Evolutionary conservation across 1,140 invertebrate genomes (phyloP).

Genomic region (Asobara japonica): DNA sequence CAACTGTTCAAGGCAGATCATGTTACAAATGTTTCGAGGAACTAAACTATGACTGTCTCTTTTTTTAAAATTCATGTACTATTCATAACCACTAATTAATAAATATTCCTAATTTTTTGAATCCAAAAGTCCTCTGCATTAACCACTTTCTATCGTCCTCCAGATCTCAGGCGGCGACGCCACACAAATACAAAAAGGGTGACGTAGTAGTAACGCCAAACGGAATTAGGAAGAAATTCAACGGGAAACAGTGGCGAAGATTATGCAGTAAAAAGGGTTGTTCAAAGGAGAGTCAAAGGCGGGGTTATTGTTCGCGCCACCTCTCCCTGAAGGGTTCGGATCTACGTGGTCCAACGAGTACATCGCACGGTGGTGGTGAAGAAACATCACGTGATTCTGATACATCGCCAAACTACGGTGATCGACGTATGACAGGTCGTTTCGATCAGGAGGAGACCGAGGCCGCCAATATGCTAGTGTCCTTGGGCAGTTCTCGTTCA

Average conservation of each 20-base stretch:
- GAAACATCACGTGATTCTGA: constrained; percentile 90
- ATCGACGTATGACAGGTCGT: constrained; percentile 76
- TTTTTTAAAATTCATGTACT: too few relatives aligned
- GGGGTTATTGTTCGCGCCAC: constrained; percentile 96
- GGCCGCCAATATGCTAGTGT: constrained; percentile 96
- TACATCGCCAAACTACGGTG: constrained; percentile 82
- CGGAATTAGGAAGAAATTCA: constrained; percentile 98
- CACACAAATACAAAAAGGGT: constrained; percentile 98
- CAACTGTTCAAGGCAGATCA: too few relatives aligned
- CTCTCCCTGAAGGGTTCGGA: constrained; percentile 85
- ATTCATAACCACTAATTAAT: too few relatives aligned
- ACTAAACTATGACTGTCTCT: too few relatives aligned
- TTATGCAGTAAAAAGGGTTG: constrained; percentile 95
- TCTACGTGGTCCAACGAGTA: constrained; percentile 66
- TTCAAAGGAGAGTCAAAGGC: constrained; percentile 96
- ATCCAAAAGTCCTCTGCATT: too few relatives aligned
- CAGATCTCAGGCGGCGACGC: constrained; percentile 90
- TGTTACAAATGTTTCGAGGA: too few relatives aligned
- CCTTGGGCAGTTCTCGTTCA: constrained; percentile 89
- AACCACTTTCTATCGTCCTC: constrained; percentile 43
- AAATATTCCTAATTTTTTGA: too few relatives aligned
- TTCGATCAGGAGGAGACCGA: constrained; percentile 95
- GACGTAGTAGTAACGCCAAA: constrained; percentile 96
- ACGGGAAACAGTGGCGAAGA: constrained; percentile 98
- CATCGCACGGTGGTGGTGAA: constrained; percentile 78